phyloP scores from a whole-genome alignment of 1,140 invertebrate genomes.

The Teleopsis dalmanni region DNA sequence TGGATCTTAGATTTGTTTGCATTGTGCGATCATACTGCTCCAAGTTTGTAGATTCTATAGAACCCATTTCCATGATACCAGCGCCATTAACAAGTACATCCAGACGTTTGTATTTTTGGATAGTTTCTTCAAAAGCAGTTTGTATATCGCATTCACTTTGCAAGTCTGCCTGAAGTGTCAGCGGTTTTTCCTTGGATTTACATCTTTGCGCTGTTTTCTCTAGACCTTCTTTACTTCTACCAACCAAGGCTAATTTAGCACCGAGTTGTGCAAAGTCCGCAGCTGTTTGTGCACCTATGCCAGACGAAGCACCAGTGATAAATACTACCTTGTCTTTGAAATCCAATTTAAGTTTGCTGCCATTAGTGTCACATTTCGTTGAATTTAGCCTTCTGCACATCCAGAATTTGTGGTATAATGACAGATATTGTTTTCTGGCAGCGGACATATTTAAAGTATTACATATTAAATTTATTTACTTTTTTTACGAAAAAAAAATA shows the following conservation, averaged over 20 bases:
- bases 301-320: slow-evolving; percentile 75
- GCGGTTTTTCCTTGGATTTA: slow-evolving; percentile 30
- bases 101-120: slow-evolving; percentile 54
- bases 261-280: slow-evolving; percentile 64
- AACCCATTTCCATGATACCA: slow-evolving; percentile 62
- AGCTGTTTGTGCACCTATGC: slow-evolving; percentile 77
- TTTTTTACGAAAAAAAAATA: no score
- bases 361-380: not conserved
- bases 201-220: slow-evolving; percentile 52
- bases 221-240: slow-evolving; percentile 63
- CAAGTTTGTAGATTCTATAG: slow-evolving; percentile 64
- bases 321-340: slow-evolving; percentile 61
- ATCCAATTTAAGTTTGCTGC: slow-evolving; percentile 51
- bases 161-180: slow-evolving; percentile 51
- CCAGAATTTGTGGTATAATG: no score
- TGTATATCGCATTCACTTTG: slow-evolving; percentile 55
- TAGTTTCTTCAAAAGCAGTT: slow-evolving; percentile 54
- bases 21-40: slow-evolving; percentile 67
- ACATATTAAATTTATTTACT: no score
- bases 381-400: no score
- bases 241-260: slow-evolving; percentile 58
- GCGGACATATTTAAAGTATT: no score
- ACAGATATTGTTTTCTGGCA: no score
- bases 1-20: slow-evolving; percentile 63
- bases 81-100: slow-evolving; percentile 73